A percentile compares a stretch with the other conserved stretches of the same genome.
phyloP scores from a whole-genome alignment of 1,140 invertebrate species.

The Aporrectodea caliginosa region DNA sequence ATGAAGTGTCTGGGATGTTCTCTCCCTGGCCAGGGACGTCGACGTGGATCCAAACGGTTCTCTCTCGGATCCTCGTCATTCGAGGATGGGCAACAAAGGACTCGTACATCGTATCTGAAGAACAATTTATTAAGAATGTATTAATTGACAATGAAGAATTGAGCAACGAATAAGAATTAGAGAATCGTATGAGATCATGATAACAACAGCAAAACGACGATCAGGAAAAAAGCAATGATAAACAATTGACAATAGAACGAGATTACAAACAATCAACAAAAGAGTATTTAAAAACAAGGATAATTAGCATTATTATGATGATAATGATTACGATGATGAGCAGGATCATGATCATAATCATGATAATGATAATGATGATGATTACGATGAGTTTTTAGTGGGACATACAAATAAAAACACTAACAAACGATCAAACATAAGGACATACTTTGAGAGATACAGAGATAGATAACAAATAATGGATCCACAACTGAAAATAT shows the following conservation, averaged over 20 bases:
- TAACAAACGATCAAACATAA: neutral
- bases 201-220: too few species aligned
- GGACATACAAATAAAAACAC: neutral
- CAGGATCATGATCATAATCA: slow-evolving; percentile 13
- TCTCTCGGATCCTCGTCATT: slow-evolving; percentile 77
- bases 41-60: slow-evolving; percentile 82
- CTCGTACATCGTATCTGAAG: slow-evolving; percentile 56
- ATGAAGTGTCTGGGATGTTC: slow-evolving; percentile 69
- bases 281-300: too few species aligned
- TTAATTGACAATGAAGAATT: too few species aligned
- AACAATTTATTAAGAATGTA: neutral
- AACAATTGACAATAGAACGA: too few species aligned
- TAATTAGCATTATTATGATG: neutral
- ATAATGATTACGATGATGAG: slow-evolving; percentile 6
- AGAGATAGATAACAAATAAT: neutral
- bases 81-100: slow-evolving; percentile 69
- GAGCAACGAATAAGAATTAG: too few species aligned
- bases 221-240: too few species aligned
- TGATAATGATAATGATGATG: neutral
- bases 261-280: too few species aligned
- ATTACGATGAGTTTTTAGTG: neutral
- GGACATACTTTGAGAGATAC: neutral
- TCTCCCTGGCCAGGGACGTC: slow-evolving; percentile 84
- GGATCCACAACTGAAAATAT: too few species aligned
- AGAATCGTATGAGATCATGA: too few species aligned